Conservation (phyloP, 2,797 vertebrate species). For the Pangasius krempfi region DNA sequence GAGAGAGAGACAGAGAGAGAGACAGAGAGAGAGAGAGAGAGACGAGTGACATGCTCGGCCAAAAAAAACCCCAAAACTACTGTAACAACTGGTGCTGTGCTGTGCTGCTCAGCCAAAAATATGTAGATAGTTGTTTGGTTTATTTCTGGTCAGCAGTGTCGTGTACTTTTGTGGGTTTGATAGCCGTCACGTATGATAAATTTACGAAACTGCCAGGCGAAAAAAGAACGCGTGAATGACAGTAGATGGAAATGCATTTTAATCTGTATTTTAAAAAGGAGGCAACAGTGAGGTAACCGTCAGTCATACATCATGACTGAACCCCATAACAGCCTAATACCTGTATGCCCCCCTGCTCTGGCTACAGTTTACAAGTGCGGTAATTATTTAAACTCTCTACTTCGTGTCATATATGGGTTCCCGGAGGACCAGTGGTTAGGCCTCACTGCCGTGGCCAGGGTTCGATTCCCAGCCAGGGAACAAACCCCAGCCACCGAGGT, state of each 20-base stretch:
- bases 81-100: not conserved
- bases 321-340: not conserved
- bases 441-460: no score
- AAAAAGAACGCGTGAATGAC: not conserved
- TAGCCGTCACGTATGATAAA: not conserved
- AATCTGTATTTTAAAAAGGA: not conserved
- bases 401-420: no score
- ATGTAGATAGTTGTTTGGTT: not conserved
- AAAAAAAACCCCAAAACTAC: not conserved
- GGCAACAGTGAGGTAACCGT: not conserved
- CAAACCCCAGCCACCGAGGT: no score
- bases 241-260: not conserved
- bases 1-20: not conserved
- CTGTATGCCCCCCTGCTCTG: not conserved
- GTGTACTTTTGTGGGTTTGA: no score
- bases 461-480: no score
- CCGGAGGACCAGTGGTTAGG: no score
- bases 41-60: not conserved
- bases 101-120: not conserved
- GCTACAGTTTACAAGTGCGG: not conserved
- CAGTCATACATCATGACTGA: not conserved
- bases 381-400: not conserved
- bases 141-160: not conserved
- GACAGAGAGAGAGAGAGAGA: no score
- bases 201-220: not conserved